Conservation (phyloP, 1,140 invertebrate genomes). For the Neodiprion virginianus region DNA sequence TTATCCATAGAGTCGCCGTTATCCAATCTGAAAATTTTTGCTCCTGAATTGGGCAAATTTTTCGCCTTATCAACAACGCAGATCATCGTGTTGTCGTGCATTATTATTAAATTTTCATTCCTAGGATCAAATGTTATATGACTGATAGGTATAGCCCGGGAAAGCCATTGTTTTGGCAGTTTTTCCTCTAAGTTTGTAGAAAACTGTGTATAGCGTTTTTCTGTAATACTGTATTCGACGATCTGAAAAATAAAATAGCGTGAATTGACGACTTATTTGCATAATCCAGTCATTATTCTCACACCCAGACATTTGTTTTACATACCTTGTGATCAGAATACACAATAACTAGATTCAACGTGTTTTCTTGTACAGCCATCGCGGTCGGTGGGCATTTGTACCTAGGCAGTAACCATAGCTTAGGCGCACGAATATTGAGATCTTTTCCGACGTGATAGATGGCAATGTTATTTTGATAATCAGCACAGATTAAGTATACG, state of each 20-base stretch:
- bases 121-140: slow-evolving; percentile 66
- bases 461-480: slow-evolving; percentile 66
- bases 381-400: slow-evolving; percentile 71
- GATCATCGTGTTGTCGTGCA: slow-evolving; percentile 69
- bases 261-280: slow-evolving; percentile 20
- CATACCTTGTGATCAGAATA: slow-evolving; percentile 78
- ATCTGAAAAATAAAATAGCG: slow-evolving; percentile 60
- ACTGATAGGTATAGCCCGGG: slow-evolving; percentile 60
- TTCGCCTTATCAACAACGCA: slow-evolving; percentile 68
- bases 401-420: slow-evolving; percentile 68
- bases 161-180: slow-evolving; percentile 59
- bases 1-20: slow-evolving; percentile 51
- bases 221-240: slow-evolving; percentile 71
- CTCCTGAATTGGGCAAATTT: slow-evolving; percentile 44
- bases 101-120: slow-evolving; percentile 67
- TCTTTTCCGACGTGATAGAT: slow-evolving; percentile 63
- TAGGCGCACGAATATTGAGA: slow-evolving; percentile 46
- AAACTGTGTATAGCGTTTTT: slow-evolving; percentile 66
- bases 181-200: slow-evolving; percentile 59
- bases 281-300: slow-evolving; percentile 6
- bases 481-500: slow-evolving; percentile 69
- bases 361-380: slow-evolving; percentile 66
- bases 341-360: slow-evolving; percentile 67
- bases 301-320: neutral
- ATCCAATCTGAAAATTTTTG: slow-evolving; percentile 56